These are phyloP conservation scores for Yoshiicerus persimilis DNA, from an alignment of 1,140 invertebrate genomes.

Conservation along the genomic window DNA sequence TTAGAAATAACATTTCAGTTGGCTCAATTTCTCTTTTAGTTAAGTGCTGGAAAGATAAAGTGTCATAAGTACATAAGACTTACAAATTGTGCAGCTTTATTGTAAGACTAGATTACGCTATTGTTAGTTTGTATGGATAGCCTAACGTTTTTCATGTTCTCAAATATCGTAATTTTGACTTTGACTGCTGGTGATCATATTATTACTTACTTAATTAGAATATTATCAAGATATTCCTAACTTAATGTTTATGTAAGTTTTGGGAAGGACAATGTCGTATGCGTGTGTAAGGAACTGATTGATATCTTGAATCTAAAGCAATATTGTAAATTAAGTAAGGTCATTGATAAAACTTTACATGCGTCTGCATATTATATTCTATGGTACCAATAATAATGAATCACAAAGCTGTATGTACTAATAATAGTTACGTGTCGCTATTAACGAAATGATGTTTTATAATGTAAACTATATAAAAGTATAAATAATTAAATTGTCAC, in stretches of 20 bases:
- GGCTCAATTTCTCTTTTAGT: neutral
- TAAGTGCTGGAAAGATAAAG: neutral
- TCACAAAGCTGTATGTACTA: neutral
- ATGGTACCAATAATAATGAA: neutral
- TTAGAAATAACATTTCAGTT: neutral
- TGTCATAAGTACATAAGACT: neutral
- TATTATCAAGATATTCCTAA: neutral
- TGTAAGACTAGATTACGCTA: neutral
- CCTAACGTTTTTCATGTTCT: neutral
- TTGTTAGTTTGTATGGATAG: neutral
- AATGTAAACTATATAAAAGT: neutral
- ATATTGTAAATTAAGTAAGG: neutral
- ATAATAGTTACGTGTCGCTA: neutral
- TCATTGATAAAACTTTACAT: neutral
- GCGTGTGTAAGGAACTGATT: neutral
- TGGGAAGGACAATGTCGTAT: neutral
- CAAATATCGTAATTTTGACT: neutral
- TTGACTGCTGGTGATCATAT: neutral
- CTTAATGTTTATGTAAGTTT: neutral
- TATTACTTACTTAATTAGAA: neutral
- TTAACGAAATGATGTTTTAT: neutral
- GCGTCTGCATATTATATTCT: neutral
- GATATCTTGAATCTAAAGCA: neutral
- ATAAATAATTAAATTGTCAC: neutral
- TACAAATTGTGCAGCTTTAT: neutral